phyloP scores from a whole-genome alignment of 2,113 vertebrate species.

The Cyanocitta stelleri region DNA sequence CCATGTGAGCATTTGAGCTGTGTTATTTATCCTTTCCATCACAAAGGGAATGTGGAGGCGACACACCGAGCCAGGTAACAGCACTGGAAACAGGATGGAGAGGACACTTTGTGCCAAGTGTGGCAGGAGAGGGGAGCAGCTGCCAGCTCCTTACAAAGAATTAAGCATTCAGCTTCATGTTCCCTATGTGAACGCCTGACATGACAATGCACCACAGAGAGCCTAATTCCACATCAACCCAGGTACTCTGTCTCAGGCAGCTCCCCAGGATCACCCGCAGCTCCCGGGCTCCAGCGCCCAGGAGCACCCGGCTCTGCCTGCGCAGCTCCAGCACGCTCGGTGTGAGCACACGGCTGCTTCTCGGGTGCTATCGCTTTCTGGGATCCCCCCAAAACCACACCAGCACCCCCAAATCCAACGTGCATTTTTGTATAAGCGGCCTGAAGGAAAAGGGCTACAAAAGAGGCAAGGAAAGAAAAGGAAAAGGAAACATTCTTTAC shows the following conservation, averaged over 20 bases:
- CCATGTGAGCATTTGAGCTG: rapidly evolving
- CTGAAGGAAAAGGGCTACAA: neutral
- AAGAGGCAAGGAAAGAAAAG: no score
- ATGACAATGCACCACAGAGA: rapidly evolving
- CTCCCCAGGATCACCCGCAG: neutral
- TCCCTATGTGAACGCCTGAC: rapidly evolving
- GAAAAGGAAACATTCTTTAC: neutral
- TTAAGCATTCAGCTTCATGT: neutral
- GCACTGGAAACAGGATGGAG: neutral
- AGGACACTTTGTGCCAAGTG: neutral
- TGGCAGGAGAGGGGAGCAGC: neutral
- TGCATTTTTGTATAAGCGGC: no score
- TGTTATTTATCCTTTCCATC: neutral
- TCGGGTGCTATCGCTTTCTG: rapidly evolving
- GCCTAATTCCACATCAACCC: rapidly evolving
- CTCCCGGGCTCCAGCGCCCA: neutral
- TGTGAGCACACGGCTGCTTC: neutral
- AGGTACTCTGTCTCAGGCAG: neutral
- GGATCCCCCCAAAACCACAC: neutral
- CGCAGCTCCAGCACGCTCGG: neutral
- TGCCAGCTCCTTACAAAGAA: neutral
- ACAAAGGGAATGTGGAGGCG: neutral
- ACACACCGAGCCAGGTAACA: neutral
- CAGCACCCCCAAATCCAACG: neutral
- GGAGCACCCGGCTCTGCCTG: neutral